phyloP scores from a whole-genome alignment of 2,888 invertebrate species.

The Blera fallax region DNA sequence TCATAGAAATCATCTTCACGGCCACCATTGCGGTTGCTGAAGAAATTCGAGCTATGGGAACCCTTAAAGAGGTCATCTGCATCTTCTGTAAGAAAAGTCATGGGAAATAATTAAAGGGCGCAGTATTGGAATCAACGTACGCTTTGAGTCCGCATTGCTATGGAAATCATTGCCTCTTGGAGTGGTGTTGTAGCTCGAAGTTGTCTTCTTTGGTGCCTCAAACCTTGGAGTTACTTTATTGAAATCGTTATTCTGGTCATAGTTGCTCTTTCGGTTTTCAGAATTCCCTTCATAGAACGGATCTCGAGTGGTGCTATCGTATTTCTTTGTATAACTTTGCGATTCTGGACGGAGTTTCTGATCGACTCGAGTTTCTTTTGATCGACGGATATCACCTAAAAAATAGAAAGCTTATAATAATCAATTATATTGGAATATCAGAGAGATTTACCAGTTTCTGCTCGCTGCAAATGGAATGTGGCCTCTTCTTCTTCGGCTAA shows the following conservation, averaged over 20 bases:
- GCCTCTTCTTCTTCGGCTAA: slow-evolving; percentile 86
- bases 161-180: slow-evolving; percentile 75
- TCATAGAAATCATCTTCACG: slow-evolving; percentile 84
- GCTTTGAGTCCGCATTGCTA: slow-evolving; percentile 79
- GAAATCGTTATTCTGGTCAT: slow-evolving; percentile 74
- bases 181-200: slow-evolving; percentile 79
- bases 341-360: slow-evolving; percentile 79
- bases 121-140: slow-evolving; percentile 75
- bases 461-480: slow-evolving; percentile 88
- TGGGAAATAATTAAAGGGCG: background rate
- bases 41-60: slow-evolving; percentile 90
- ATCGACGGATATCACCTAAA: slow-evolving; percentile 78
- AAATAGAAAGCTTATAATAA: background rate
- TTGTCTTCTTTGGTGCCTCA: slow-evolving; percentile 77
- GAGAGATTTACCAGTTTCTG: slow-evolving; percentile 84
- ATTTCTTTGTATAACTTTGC: slow-evolving; percentile 75
- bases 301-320: slow-evolving; percentile 74
- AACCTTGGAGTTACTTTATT: slow-evolving; percentile 73
- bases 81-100: slow-evolving; percentile 77
- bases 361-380: slow-evolving; percentile 79
- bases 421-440: background rate
- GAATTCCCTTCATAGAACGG: slow-evolving; percentile 43
- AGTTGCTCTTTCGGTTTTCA: slow-evolving; percentile 44
- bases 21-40: slow-evolving; percentile 85
- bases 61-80: slow-evolving; percentile 86